Evolutionary conservation across 2,797 vertebrate genomes (phyloP).

Genomic region (Borostomias antarcticus): DNA sequence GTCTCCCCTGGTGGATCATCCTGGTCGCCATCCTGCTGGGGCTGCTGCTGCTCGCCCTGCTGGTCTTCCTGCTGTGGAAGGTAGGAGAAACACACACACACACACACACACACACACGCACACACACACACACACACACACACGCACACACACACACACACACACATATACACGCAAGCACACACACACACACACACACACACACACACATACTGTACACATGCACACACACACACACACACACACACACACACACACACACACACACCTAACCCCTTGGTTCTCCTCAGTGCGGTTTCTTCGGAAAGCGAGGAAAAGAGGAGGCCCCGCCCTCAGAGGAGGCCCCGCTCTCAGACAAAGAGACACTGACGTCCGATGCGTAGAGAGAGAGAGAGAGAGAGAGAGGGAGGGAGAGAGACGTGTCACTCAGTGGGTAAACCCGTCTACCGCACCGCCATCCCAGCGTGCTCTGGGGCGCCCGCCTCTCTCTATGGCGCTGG

Average conservation of each 20-base stretch:
- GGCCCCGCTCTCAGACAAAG: slow-evolving; percentile 92
- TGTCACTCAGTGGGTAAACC: slow-evolving; percentile 10
- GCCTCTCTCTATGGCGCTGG: slow-evolving; percentile 46
- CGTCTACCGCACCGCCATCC: slow-evolving; percentile 4
- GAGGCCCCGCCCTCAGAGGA: slow-evolving; percentile 86
- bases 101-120: neutral
- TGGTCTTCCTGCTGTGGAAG: slow-evolving; percentile 96
- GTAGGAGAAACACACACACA: slow-evolving; percentile 70
- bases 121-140: slow-evolving; percentile 1
- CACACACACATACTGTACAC: slow-evolving; percentile 15
- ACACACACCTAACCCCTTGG: slow-evolving; percentile 77
- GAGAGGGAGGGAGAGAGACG: slow-evolving; percentile 45
- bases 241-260: slow-evolving; percentile 8
- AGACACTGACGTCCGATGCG: slow-evolving; percentile 94
- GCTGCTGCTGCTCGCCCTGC: slow-evolving; percentile 86
- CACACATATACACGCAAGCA: neutral
- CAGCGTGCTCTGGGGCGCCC: neutral
- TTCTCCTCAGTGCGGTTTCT: slow-evolving; percentile 98
- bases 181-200: neutral
- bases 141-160: neutral
- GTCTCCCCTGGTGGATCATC: slow-evolving; percentile 94
- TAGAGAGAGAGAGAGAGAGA: slow-evolving; percentile 71
- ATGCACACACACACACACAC: neutral
- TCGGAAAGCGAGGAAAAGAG: slow-evolving; percentile 94
- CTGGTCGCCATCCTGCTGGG: slow-evolving; percentile 88